phyloP scores from a whole-genome alignment of 2,888 invertebrate species.

The Hetaerina titia region DNA sequence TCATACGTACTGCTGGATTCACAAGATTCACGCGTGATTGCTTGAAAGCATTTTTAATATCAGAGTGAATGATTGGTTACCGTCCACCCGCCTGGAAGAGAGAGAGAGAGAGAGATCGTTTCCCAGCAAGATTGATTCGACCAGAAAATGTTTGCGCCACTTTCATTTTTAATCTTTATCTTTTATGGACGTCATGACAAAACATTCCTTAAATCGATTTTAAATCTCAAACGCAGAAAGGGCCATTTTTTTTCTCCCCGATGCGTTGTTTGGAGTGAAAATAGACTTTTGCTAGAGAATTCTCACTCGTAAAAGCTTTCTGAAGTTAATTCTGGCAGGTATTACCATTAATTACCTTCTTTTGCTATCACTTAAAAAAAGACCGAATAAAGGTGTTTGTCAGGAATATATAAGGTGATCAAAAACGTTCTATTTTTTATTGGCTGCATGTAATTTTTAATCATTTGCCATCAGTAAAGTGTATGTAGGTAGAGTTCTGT shows the following conservation, averaged over 20 bases:
- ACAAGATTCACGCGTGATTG: not conserved
- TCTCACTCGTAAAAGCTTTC: not conserved
- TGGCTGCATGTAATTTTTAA: not conserved
- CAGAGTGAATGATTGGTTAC: not conserved
- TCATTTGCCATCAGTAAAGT: not conserved
- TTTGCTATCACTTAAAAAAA: not conserved
- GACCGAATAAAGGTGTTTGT: not conserved
- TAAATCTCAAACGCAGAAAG: not conserved
- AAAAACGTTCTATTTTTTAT: not conserved
- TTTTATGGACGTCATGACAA: not conserved
- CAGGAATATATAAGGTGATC: not conserved
- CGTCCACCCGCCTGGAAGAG: not conserved
- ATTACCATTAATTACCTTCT: not conserved
- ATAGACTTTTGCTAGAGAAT: not conserved
- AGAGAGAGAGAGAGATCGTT: not conserved
- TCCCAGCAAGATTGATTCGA: not conserved
- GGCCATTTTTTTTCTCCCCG: not conserved
- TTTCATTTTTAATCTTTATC: not conserved
- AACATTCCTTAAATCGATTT: not conserved
- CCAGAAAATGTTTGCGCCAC: not conserved
- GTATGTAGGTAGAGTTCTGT: too few relatives aligned
- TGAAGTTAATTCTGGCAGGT: not conserved
- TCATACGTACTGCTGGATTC: not conserved
- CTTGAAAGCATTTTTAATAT: not conserved
- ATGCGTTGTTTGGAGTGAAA: not conserved